phyloP scores from a whole-genome alignment of 2,113 vertebrate genomes.

The Ammodytes dubius region DNA sequence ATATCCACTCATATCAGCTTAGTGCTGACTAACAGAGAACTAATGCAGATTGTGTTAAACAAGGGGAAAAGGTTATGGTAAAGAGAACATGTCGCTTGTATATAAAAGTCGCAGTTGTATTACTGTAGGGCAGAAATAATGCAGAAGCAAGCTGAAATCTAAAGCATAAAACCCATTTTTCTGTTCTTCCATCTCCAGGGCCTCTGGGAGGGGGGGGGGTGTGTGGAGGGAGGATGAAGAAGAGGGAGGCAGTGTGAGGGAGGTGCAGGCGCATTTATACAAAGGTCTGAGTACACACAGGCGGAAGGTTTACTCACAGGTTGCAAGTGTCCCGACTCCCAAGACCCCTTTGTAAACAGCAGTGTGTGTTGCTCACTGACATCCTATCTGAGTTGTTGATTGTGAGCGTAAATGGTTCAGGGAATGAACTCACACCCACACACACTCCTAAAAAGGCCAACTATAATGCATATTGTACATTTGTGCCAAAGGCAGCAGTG shows the following conservation, averaged over 20 bases:
- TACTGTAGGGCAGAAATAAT: slow-evolving; percentile 33
- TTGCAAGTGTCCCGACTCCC: slow-evolving; percentile 35
- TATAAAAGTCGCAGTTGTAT: slow-evolving; percentile 3
- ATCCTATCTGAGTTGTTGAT: slow-evolving; percentile 17
- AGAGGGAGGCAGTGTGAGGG: slow-evolving; percentile 29
- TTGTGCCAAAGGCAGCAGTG: slow-evolving; percentile 5
- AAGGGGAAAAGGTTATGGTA: slow-evolving; percentile 12
- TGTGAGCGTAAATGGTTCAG: neutral
- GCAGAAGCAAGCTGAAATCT: slow-evolving; percentile 32
- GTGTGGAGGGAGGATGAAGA: slow-evolving; percentile 36
- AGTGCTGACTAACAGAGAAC: slow-evolving; percentile 11
- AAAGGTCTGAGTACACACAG: slow-evolving; percentile 44
- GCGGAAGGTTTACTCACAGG: slow-evolving; percentile 28
- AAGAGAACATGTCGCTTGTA: neutral
- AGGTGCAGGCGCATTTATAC: slow-evolving; percentile 27
- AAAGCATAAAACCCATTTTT: slow-evolving; percentile 32
- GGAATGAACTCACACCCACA: neutral
- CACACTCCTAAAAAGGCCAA: slow-evolving; percentile 6
- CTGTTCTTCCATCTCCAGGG: slow-evolving; percentile 11
- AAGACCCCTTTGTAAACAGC: slow-evolving; percentile 24
- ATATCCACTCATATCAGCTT: slow-evolving; percentile 23
- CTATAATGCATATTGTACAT: neutral
- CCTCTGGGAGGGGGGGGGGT: slow-evolving; percentile 16
- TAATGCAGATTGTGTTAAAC: slow-evolving; percentile 8
- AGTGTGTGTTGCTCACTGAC: slow-evolving; percentile 13